A percentile compares a stretch with the other conserved stretches of the same genome.
Evolutionary conservation across 2,797 vertebrate genomes (phyloP).

Genomic region (Sebastes vulpes): DNA sequence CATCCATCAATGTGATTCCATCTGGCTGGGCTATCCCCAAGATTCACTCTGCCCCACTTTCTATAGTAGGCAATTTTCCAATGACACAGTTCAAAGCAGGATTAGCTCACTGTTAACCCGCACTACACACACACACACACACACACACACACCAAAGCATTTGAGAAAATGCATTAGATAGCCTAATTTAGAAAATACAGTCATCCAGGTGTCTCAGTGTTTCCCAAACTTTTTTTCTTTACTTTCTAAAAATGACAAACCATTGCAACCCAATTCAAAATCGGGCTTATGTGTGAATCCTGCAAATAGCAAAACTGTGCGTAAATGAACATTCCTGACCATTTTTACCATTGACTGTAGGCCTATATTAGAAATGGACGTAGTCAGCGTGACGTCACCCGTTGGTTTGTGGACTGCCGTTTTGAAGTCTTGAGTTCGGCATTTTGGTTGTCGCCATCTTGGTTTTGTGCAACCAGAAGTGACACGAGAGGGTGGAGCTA

Average conservation of each 20-base stretch:
- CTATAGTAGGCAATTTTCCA: constrained; percentile 1
- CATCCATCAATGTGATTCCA: constrained; percentile 35
- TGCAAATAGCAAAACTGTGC: too few relatives aligned
- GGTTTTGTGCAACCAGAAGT: background rate
- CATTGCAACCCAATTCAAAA: too few relatives aligned
- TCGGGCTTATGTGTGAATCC: too few relatives aligned
- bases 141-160: background rate
- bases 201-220: background rate
- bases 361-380: too few relatives aligned
- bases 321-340: too few relatives aligned
- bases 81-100: background rate
- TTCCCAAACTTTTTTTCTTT: background rate
- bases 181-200: background rate
- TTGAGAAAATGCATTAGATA: background rate
- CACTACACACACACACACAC: background rate
- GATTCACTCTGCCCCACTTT: constrained; percentile 43
- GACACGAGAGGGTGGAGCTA: background rate
- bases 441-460: background rate
- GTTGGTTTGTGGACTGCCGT: background rate
- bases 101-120: constrained; percentile 16
- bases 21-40: constrained; percentile 31
- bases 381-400: background rate
- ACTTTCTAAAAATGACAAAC: background rate
- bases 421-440: background rate
- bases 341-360: too few relatives aligned